Conservation (phyloP, 2,888 invertebrate genomes). For the Aphelenchoides bicaudatus region DNA sequence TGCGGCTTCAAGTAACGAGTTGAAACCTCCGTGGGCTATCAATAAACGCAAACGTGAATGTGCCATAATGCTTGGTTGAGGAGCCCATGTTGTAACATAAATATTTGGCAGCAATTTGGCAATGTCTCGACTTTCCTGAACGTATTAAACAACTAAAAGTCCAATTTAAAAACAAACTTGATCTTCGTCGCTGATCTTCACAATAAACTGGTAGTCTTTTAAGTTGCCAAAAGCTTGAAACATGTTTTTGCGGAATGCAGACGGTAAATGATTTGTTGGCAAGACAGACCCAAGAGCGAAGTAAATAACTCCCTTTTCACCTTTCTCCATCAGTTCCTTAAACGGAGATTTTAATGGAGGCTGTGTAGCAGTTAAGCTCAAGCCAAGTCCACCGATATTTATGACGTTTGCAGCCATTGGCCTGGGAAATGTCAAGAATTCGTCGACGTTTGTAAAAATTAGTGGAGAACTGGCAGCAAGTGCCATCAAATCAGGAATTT, state of each 20-base stretch:
- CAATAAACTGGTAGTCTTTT: slow-evolving; percentile 39
- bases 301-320: slow-evolving; percentile 37
- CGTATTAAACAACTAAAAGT: not conserved
- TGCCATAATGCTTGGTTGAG: slow-evolving; percentile 36
- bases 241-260: slow-evolving; percentile 30
- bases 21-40: slow-evolving; percentile 48
- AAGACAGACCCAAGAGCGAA: slow-evolving; percentile 45
- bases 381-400: slow-evolving; percentile 40
- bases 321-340: slow-evolving; percentile 30
- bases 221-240: slow-evolving; percentile 31
- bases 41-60: slow-evolving; percentile 38
- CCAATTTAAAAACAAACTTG: slow-evolving; percentile 15
- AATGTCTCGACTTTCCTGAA: slow-evolving; percentile 21
- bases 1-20: slow-evolving; percentile 43
- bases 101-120: slow-evolving; percentile 30
- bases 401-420: slow-evolving; percentile 41
- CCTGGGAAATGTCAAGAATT: slow-evolving; percentile 41
- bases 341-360: too few relatives aligned
- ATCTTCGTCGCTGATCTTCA: slow-evolving; percentile 39
- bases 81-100: slow-evolving; percentile 37
- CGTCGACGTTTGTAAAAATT: slow-evolving; percentile 43
- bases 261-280: slow-evolving; percentile 34
- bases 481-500: slow-evolving; percentile 36
- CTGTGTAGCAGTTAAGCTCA: not conserved
- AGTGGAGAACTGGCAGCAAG: slow-evolving; percentile 37